Conservation (phyloP, 2,888 invertebrate genomes). For the Melikaiella ostensackeni region DNA sequence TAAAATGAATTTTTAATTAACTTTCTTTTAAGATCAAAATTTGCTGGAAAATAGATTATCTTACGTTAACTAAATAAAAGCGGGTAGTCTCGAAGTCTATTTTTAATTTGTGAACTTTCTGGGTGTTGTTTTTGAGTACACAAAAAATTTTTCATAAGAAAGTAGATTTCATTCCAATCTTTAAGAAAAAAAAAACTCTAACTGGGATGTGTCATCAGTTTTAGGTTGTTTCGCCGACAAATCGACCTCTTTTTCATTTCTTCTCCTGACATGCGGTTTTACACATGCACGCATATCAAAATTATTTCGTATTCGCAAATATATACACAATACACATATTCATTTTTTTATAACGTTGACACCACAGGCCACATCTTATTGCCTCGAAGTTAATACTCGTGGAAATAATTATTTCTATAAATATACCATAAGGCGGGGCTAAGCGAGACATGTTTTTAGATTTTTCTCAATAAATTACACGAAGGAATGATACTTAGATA, state of each 20-base stretch:
- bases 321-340: neutral
- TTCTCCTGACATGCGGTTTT: neutral
- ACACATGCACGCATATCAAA: neutral
- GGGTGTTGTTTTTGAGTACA: no score
- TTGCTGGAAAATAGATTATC: neutral
- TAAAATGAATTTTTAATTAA: no score
- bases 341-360: neutral
- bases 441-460: no score
- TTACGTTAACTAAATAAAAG: neutral
- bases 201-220: neutral
- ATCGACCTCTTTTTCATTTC: conserved; percentile 2
- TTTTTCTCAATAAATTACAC: no score
- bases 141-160: no score
- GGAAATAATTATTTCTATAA: neutral
- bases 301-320: neutral
- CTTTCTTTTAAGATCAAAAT: no score
- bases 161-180: no score
- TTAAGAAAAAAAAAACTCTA: no score
- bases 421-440: no score
- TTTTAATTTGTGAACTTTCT: no score
- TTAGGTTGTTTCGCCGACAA: neutral
- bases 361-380: conserved; percentile 6
- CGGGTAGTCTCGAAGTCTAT: no score
- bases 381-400: conserved; percentile 10
- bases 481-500: no score